Evolutionary conservation across 2,888 invertebrate species (phyloP).

Genomic region (Tenodera sinensis): DNA sequence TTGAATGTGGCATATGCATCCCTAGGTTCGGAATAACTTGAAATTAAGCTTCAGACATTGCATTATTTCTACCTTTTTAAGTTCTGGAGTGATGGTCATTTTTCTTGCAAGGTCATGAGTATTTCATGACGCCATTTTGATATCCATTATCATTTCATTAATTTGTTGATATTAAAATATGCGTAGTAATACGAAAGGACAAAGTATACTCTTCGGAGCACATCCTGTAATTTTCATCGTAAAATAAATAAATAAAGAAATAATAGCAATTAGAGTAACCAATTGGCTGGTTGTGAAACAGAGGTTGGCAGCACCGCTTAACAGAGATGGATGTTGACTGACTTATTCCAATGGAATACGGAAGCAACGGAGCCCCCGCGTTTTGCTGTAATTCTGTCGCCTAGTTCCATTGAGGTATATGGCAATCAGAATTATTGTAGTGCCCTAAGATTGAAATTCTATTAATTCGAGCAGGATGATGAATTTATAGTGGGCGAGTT

Average conservation of each 20-base stretch:
- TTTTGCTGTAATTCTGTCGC: background rate
- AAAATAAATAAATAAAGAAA: too few relatives aligned
- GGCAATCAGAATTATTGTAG: too few relatives aligned
- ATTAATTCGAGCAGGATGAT: too few relatives aligned
- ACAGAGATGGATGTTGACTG: background rate
- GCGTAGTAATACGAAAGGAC: too few relatives aligned
- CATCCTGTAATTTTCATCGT: background rate
- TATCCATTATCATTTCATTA: background rate
- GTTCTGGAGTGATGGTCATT: background rate
- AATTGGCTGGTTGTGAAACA: background rate
- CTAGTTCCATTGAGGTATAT: too few relatives aligned
- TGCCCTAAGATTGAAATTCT: too few relatives aligned
- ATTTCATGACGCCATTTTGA: constrained; percentile 9
- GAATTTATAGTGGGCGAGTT: too few relatives aligned
- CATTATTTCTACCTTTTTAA: background rate
- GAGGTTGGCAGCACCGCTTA: background rate
- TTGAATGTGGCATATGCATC: background rate
- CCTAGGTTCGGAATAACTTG: background rate
- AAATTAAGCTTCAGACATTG: background rate
- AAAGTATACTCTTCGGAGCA: too few relatives aligned
- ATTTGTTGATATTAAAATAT: background rate
- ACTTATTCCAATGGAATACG: constrained; percentile 12
- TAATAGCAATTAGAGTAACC: background rate
- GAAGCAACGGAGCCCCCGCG: background rate
- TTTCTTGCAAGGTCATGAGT: constrained; percentile 4